phyloP scores from a whole-genome alignment of 2,888 invertebrate species.

The Trichogramma dendrolimi region DNA sequence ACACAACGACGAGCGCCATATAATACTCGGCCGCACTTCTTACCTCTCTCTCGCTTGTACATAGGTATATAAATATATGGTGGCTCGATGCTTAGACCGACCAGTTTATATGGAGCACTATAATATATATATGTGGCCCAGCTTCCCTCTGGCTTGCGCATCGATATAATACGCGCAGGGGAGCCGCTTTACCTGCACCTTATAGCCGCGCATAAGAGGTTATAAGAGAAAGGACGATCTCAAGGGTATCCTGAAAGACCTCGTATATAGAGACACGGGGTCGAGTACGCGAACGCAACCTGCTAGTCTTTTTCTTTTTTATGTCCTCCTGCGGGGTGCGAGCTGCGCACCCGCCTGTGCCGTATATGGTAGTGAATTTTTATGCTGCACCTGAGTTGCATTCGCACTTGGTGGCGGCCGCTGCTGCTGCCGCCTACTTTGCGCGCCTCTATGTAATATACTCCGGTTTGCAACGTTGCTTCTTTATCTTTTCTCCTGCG shows the following conservation, averaged over 20 bases:
- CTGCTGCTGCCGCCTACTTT: too few relatives aligned
- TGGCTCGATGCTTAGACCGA: too few relatives aligned
- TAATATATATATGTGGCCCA: neutral
- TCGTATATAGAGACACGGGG: neutral
- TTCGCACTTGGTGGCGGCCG: neutral
- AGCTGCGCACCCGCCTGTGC: too few relatives aligned
- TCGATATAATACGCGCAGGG: slow-evolving; percentile 5
- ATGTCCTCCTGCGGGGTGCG: too few relatives aligned
- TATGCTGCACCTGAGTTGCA: slow-evolving; percentile 23
- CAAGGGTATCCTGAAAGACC: slow-evolving; percentile 13
- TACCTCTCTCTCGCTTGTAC: too few relatives aligned
- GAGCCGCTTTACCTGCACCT: neutral
- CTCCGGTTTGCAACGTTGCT: neutral
- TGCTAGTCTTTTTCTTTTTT: too few relatives aligned
- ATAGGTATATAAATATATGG: too few relatives aligned
- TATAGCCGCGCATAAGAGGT: neutral
- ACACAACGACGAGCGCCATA: too few relatives aligned
- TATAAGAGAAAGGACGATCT: neutral
- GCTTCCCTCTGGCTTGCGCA: neutral
- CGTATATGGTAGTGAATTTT: slow-evolving; percentile 16
- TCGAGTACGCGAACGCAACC: too few relatives aligned
- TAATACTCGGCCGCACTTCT: too few relatives aligned
- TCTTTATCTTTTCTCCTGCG: neutral
- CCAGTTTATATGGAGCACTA: too few relatives aligned
- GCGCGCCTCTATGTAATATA: too few relatives aligned